phyloP scores from a whole-genome alignment of 2,113 vertebrate species.

The Xiphorhynchus elegans region DNA sequence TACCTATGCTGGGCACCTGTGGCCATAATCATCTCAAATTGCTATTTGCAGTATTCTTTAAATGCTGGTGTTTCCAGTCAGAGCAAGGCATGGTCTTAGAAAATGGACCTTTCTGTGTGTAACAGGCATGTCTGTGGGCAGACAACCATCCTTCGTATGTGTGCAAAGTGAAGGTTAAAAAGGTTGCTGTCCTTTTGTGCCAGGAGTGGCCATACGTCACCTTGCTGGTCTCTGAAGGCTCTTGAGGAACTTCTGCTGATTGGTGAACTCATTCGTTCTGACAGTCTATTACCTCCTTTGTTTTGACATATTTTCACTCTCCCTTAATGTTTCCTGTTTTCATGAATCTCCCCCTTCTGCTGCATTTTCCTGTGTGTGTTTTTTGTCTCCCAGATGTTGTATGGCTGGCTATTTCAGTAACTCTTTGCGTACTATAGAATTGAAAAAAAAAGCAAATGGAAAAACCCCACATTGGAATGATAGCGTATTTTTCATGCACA shows the following conservation, averaged over 20 bases:
- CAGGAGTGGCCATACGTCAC: constrained; percentile 10
- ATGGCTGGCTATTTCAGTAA: constrained; percentile 74
- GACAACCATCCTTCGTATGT: neutral
- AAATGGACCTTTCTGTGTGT: neutral
- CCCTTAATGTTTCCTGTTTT: constrained; percentile 81
- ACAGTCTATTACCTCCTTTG: constrained; percentile 67
- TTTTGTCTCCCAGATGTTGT: constrained; percentile 79
- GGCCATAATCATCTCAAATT: neutral
- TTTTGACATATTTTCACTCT: constrained; percentile 78
- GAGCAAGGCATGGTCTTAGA: neutral
- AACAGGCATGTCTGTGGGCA: neutral
- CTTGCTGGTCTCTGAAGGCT: constrained; percentile 68
- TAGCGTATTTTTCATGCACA: constrained; percentile 43
- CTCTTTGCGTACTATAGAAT: constrained; percentile 62
- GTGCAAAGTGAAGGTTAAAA: constrained; percentile 51
- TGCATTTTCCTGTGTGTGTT: constrained; percentile 79
- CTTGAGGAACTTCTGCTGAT: constrained; percentile 56
- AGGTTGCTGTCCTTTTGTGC: constrained; percentile 40
- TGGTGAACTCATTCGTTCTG: constrained; percentile 34
- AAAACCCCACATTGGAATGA: constrained; percentile 56
- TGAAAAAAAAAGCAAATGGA: constrained; percentile 54
- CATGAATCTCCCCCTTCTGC: constrained; percentile 73
- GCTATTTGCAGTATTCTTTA: neutral
- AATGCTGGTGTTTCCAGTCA: neutral
- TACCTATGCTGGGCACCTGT: neutral